Base-by-base conservation (phyloP, 1,140 invertebrate genomes). In the Subanguina moxae region DNA sequence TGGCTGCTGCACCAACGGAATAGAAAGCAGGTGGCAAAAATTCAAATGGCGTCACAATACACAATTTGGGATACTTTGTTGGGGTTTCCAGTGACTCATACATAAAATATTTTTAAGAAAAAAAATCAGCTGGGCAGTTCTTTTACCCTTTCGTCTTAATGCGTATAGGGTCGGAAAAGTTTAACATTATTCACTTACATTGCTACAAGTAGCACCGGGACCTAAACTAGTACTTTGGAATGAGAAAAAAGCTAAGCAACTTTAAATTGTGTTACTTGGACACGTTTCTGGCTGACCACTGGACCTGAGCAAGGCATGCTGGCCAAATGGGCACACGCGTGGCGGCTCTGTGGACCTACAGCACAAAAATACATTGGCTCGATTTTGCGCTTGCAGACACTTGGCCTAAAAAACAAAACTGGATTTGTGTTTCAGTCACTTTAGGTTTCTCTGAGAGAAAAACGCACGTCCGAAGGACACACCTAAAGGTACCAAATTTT, bases 321-420 rank as follows among this genome's bases (percentile, higher is more conserved):
- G 77, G 23, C 71, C 65, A 23, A 61, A 45, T 15, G 76, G 78
- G 30, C 76, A 78, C 32, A 80, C 71, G 1, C 78, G 76, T 19
- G 68, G 71, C 11, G 68, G 46, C n/a, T 62, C 65, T 32, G 62
- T 72, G 19, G 64, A 65, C 17, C 56, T 19, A 46, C 75, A 76
- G 46, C 75, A 76, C 19, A 80, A 11, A 46, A 58, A 78, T n/a
- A 52, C 32, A 38, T 64, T 63, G 0, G 76, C 48, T 15, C 75
- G 74, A 62, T 76, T 76, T 46, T 62, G 65, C 0, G 77, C 68
- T 46, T 76, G 57, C 19, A 76, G 68, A 45, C 75, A 76, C 62
- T 70, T 70, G 11, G 73, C 48, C 48, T 52, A 15, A 52, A 52
- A 21, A 7, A 19, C n/a, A n/a, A n/a, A n/a, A 5, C 17, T 21